Evolutionary conservation across 2,888 invertebrate genomes (phyloP).

Genomic region (Drosophila borealis): DNA sequence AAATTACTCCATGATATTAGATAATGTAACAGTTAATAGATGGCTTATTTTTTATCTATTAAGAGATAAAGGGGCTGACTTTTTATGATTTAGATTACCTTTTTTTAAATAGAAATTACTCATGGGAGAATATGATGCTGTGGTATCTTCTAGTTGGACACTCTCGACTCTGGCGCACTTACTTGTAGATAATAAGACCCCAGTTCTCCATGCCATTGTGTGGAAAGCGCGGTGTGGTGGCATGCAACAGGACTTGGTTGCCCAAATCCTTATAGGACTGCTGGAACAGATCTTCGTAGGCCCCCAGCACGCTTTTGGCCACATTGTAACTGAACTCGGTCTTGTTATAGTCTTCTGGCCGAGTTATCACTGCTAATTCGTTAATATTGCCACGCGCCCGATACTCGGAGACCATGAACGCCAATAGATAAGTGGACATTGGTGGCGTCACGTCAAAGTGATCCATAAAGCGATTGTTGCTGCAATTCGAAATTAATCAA

Average conservation of each 20-base stretch:
- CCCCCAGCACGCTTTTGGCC: constrained; percentile 47
- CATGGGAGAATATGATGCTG: too few relatives aligned
- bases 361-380: constrained; percentile 87
- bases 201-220: constrained; percentile 96
- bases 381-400: constrained; percentile 55
- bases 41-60: too few relatives aligned
- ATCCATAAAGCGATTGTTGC: constrained; percentile 65
- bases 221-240: constrained; percentile 91
- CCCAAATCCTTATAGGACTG: constrained; percentile 86
- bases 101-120: too few relatives aligned
- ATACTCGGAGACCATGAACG: constrained; percentile 89
- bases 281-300: constrained; percentile 89
- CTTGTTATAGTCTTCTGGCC: constrained; percentile 88
- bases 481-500: constrained; percentile 28
- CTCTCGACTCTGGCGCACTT: constrained; percentile 71
- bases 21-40: too few relatives aligned
- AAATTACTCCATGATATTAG: too few relatives aligned
- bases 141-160: too few relatives aligned
- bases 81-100: too few relatives aligned
- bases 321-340: constrained; percentile 87
- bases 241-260: constrained; percentile 90
- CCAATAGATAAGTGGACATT: constrained; percentile 94
- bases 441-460: constrained; percentile 84
- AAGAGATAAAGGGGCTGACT: too few relatives aligned
- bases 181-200: constrained; percentile 94